These are phyloP conservation scores for Enteromius mattozi DNA, from an alignment of 2,797 vertebrate genomes.

Conservation along the genomic window DNA sequence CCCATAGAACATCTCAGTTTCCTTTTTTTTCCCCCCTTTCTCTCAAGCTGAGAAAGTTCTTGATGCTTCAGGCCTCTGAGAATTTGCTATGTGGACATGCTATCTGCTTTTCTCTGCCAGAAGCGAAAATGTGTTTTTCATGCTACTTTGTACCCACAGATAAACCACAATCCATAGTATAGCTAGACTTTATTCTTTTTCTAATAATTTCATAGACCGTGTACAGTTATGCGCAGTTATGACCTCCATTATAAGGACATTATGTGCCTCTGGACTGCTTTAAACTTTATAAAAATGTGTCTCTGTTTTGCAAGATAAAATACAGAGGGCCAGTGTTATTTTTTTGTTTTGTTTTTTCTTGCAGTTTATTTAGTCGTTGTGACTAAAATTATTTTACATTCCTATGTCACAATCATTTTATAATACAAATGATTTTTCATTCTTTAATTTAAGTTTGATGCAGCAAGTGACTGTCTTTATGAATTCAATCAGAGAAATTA, in stretches of 20 bases:
- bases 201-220: conserved; percentile 12
- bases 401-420: background rate
- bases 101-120: conserved; percentile 46
- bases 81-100: conserved; percentile 46
- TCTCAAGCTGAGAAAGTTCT: conserved; percentile 40
- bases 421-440: background rate
- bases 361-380: background rate
- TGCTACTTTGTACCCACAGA: conserved; percentile 34
- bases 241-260: conserved; percentile 18
- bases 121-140: conserved; percentile 42
- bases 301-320: conserved; percentile 1
- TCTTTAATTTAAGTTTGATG: background rate
- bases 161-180: conserved; percentile 38
- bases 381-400: background rate
- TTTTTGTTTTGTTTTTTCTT: rapidly evolving
- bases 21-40: conserved; percentile 41
- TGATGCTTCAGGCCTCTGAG: conserved; percentile 31
- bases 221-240: conserved; percentile 24
- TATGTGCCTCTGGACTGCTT: background rate
- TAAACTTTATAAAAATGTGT: conserved; percentile 9
- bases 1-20: conserved; percentile 58
- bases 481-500: no score
- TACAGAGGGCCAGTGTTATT: background rate
- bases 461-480: background rate
- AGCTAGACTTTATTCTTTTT: conserved; percentile 39